Evolutionary conservation across 23 tunicate species (phyloP).

Genomic region (Pegea sp.): DNA sequence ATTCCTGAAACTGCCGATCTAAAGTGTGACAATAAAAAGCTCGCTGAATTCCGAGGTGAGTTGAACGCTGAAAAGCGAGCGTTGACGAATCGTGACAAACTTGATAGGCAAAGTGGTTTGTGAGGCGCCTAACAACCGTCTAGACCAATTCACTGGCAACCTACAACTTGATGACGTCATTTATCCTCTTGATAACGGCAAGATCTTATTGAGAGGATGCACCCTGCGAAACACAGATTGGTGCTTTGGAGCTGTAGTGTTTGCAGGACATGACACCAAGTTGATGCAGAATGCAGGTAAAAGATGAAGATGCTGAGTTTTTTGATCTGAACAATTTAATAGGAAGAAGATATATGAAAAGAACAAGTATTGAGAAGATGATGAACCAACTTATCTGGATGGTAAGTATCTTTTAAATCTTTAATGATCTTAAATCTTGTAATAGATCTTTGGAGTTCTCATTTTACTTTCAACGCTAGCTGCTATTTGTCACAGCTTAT

Average conservation of each 20-base stretch:
- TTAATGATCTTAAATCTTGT: not conserved
- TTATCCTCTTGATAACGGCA: slow-evolving; percentile 49
- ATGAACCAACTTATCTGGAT: slow-evolving; percentile 84
- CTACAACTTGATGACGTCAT: slow-evolving; percentile 32
- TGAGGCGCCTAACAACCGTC: slow-evolving; percentile 79
- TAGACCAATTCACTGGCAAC: slow-evolving; percentile 80
- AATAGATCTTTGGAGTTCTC: slow-evolving; percentile 51
- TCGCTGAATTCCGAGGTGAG: slow-evolving; percentile 34
- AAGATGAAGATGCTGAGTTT: too few species aligned
- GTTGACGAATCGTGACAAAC: too few species aligned
- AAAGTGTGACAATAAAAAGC: slow-evolving; percentile 15
- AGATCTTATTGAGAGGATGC: slow-evolving; percentile 86
- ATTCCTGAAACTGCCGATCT: slow-evolving; percentile 52
- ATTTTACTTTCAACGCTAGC: slow-evolving; percentile 23
- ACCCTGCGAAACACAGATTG: slow-evolving; percentile 84
- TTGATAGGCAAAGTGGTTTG: slow-evolving; percentile 50
- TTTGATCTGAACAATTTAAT: too few species aligned
- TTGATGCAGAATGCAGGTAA: slow-evolving; percentile 85
- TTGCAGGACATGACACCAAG: slow-evolving; percentile 92
- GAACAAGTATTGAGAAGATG: slow-evolving; percentile 79
- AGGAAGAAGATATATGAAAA: slow-evolving; percentile 60
- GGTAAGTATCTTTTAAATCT: slow-evolving; percentile 18
- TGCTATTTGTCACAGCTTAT: slow-evolving; percentile 65
- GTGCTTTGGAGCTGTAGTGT: slow-evolving; percentile 85
- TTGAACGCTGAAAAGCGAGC: too few species aligned